phyloP scores from a whole-genome alignment of 2,113 vertebrate species.

The Pavo muticus region DNA sequence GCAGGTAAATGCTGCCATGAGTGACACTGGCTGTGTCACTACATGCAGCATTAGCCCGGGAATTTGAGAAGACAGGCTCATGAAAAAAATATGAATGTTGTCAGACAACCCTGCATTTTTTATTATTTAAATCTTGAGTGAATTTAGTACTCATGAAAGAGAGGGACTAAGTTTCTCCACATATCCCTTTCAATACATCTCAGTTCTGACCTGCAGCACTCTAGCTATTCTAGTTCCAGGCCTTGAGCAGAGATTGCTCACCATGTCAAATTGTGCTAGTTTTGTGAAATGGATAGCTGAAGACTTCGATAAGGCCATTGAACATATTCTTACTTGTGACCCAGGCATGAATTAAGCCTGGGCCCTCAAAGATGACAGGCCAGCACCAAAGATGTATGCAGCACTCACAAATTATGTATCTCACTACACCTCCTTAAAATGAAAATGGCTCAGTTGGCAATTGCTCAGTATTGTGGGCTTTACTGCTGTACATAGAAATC shows the following conservation, averaged over 20 bases:
- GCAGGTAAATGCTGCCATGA: constrained; percentile 65
- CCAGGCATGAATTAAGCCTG: not conserved
- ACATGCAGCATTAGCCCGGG: constrained; percentile 51
- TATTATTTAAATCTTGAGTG: constrained; percentile 76
- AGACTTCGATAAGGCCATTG: not conserved
- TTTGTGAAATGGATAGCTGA: constrained; percentile 6
- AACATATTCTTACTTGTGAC: not conserved
- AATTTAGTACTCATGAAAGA: constrained; percentile 72
- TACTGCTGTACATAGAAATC: not conserved
- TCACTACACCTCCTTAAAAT: not conserved
- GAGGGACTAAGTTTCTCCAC: constrained; percentile 50
- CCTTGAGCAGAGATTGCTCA: constrained; percentile 45
- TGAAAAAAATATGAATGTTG: constrained; percentile 79
- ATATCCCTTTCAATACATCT: constrained; percentile 68
- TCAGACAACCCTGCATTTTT: constrained; percentile 74
- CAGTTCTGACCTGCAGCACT: constrained; percentile 58
- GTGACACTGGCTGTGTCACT: constrained; percentile 68
- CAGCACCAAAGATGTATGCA: not conserved
- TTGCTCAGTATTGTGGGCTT: not conserved
- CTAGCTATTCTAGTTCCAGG: constrained; percentile 47
- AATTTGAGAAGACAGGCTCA: constrained; percentile 75
- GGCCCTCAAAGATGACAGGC: not conserved
- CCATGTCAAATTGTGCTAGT: not conserved
- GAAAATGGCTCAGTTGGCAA: not conserved
- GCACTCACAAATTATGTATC: not conserved